Evolutionary conservation across 2,888 invertebrate genomes (phyloP), one percentile per base, ranked within the genome.

Genomic region (Lamellibrachia columna): DNA sequence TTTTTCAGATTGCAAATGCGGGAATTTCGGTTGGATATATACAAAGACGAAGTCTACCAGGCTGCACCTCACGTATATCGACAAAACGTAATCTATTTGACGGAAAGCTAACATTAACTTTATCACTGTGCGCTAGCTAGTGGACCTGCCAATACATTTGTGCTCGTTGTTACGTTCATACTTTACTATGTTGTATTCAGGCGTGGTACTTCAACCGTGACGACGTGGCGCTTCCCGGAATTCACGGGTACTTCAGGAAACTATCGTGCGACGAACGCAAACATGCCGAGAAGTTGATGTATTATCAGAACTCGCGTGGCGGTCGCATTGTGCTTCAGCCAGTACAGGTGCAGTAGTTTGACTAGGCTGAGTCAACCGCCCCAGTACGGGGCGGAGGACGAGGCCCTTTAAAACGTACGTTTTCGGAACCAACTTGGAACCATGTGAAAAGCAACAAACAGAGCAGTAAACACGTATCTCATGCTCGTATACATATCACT

Each of bases 201-300:
- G 98, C 98, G 11, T 98, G 97, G 96, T 97, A 98, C 96, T 98
- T 98, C 96, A 98, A 98, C 95, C 97, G 98, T 93, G 98, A 98
- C 95, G 98, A 98, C 96, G 97, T 98, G 1, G 98, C 98, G 15
- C 97, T 98, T 93, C 94, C 94, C 92, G 97, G 97, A 60, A 96
- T 97, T 93, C 96, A 97, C 95, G 97, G 97, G 95, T 98, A 97
- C 96, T 98, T 98, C 96, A 97, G 98, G 95, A 97, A 98, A 94
- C 97, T 97, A 40, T 98, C 98, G 22, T 97, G 97, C 94, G 98
- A 98, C 95, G 98, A 98, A 96, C 97, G 98, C 28, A 98, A 97
- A 94, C 98, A 98, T 96, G 98, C 98, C 0, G 97, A 97, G 97
- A 98, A 97, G 93, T 93, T 96, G 90, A 97, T 96, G 96, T 95